These are phyloP conservation scores for Pedicia rivosa DNA, from an alignment of 2,888 invertebrate species.

Conservation along the genomic window DNA sequence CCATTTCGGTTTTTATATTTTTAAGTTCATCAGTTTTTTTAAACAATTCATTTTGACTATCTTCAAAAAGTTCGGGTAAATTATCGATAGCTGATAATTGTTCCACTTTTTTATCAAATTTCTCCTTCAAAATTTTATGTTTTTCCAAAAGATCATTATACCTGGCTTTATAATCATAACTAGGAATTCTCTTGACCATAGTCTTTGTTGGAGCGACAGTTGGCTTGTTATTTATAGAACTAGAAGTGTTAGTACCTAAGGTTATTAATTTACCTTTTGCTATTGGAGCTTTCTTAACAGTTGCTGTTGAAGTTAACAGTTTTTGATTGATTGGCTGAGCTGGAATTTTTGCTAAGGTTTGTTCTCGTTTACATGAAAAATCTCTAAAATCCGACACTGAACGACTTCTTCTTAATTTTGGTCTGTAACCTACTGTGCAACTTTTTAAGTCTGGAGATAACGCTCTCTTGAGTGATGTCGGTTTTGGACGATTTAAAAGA, in stretches of 20 bases:
- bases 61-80: constrained; percentile 35
- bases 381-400: constrained; percentile 21
- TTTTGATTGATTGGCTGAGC: constrained; percentile 7
- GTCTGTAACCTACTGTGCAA: constrained; percentile 11
- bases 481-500: constrained; percentile 10
- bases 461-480: not conserved
- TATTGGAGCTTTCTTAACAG: not conserved
- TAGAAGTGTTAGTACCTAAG: not conserved
- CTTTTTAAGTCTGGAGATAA: constrained; percentile 19
- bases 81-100: constrained; percentile 33
- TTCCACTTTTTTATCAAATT: constrained; percentile 35
- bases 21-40: constrained; percentile 20
- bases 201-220: constrained; percentile 17
- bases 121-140: constrained; percentile 36
- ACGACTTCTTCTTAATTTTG: constrained; percentile 12
- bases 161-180: constrained; percentile 50
- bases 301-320: not conserved
- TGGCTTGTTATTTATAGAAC: constrained; percentile 9
- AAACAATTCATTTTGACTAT: constrained; percentile 23
- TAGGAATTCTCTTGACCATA: constrained; percentile 38
- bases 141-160: constrained; percentile 43
- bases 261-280: not conserved
- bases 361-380: constrained; percentile 20
- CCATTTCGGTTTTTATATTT: constrained; percentile 17
- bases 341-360: constrained; percentile 21